Conservation (phyloP, 2,888 invertebrate genomes). For the Parelbella ahira region DNA sequence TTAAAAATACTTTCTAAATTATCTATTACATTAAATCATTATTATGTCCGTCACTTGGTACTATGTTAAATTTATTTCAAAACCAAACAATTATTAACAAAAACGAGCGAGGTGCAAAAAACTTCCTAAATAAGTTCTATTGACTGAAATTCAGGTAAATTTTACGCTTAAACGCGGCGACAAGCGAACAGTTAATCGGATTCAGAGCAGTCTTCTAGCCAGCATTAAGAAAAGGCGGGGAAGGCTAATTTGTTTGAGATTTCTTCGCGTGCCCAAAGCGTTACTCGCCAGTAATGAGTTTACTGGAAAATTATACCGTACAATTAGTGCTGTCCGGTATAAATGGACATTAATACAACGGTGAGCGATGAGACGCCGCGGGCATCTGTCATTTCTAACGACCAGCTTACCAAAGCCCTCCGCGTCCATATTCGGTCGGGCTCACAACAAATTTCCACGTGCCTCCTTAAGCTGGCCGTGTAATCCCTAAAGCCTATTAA, state of each 20-base stretch:
- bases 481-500: constrained; percentile 70
- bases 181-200: no score
- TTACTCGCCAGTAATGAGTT: constrained; percentile 56
- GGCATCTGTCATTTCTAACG: constrained; percentile 51
- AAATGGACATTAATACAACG: constrained; percentile 56
- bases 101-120: no score
- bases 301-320: constrained; percentile 59
- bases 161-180: no score
- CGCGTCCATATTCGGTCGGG: constrained; percentile 18
- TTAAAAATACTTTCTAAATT: no score
- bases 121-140: no score
- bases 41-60: no score
- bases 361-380: constrained; percentile 62
- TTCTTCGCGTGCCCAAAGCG: constrained; percentile 49
- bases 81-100: no score
- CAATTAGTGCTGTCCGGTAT: constrained; percentile 67
- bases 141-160: no score
- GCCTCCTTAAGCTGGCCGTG: constrained; percentile 48
- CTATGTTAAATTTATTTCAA: no score
- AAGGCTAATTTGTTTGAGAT: constrained; percentile 44
- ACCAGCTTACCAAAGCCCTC: constrained; percentile 36
- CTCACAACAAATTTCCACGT: constrained; percentile 32
- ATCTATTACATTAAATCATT: no score
- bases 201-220: constrained; percentile 5
- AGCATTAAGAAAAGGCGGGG: constrained; percentile 10